A percentile compares a stretch with the other conserved stretches of the same genome.
Conservation (phyloP, 2,797 vertebrate species). For the Cephalopachus bancanus region DNA sequence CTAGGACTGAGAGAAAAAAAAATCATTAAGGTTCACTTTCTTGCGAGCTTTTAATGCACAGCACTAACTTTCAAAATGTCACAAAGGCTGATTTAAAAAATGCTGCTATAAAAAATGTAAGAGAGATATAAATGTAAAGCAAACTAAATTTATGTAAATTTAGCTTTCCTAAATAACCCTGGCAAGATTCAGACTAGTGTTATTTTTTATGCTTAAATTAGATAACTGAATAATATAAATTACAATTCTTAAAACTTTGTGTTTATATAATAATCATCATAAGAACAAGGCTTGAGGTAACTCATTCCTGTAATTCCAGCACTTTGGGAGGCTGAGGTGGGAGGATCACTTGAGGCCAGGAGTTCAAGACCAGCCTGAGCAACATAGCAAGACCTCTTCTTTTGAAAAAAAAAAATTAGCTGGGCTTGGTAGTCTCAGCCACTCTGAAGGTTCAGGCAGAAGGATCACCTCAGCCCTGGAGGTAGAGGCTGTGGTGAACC, state of each 20-base stretch:
- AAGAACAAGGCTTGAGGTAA: neutral
- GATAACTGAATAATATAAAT: neutral
- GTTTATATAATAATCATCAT: neutral
- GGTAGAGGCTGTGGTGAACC: too few relatives aligned
- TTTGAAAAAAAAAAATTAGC: too few relatives aligned
- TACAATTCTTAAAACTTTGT: neutral
- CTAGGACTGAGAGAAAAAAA: slow-evolving; percentile 84
- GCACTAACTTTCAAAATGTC: slow-evolving; percentile 72
- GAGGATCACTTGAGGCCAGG: too few relatives aligned
- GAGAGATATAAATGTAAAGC: slow-evolving; percentile 62
- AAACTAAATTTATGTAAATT: slow-evolving; percentile 66
- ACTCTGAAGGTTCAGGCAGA: too few relatives aligned
- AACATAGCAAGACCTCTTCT: too few relatives aligned
- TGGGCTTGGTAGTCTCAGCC: too few relatives aligned
- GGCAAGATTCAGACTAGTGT: slow-evolving; percentile 60
- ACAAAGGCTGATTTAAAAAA: slow-evolving; percentile 76
- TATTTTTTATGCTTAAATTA: slow-evolving; percentile 35
- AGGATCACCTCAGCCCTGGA: too few relatives aligned
- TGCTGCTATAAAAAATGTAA: slow-evolving; percentile 71
- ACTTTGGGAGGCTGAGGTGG: too few relatives aligned
- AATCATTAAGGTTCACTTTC: slow-evolving; percentile 77
- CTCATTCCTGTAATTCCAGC: too few relatives aligned
- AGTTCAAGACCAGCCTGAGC: too few relatives aligned
- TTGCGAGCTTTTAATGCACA: slow-evolving; percentile 71
- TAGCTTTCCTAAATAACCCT: slow-evolving; percentile 22